Percentiles rank a stretch among this genome's conserved stretches.
Conservation (phyloP, 2,888 invertebrate genomes). For the Chloroclystis v-ata region DNA sequence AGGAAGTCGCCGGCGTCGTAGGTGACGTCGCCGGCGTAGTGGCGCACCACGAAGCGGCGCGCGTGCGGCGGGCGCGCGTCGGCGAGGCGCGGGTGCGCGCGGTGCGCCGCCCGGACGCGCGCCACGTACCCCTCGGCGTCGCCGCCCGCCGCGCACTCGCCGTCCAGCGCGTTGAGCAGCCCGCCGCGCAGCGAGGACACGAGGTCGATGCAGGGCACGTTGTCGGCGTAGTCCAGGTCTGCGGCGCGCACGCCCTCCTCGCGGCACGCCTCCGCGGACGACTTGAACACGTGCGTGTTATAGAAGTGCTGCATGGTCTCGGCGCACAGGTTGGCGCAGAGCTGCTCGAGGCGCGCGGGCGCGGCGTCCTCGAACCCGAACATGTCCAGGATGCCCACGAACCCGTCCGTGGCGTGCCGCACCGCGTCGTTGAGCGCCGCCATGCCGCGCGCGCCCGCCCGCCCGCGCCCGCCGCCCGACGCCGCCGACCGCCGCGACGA, state of each 20-base stretch:
- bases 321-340: conserved; percentile 96
- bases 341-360: conserved; percentile 93
- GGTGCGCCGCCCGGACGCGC: conserved; percentile 54
- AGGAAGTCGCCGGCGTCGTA: conserved; percentile 94
- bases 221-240: conserved; percentile 95
- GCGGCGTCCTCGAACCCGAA: conserved; percentile 97
- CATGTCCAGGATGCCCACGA: conserved; percentile 97
- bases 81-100: conserved; percentile 84
- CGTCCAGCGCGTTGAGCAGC: conserved; percentile 93
- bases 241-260: conserved; percentile 95
- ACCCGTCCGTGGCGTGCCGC: conserved; percentile 94
- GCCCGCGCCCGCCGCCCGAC: conserved; percentile 81
- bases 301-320: conserved; percentile 99
- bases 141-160: conserved; percentile 92
- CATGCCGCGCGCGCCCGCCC: conserved; percentile 93
- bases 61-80: conserved; percentile 88
- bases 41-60: conserved; percentile 92
- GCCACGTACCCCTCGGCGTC: conserved; percentile 75
- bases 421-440: conserved; percentile 94
- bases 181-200: conserved; percentile 95
- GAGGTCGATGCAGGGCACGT: conserved; percentile 96
- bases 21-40: conserved; percentile 86
- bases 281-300: conserved; percentile 97
- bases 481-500: conserved; percentile 92
- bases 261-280: conserved; percentile 93